phyloP scores from a whole-genome alignment of 1,140 invertebrate genomes.

The Scylla paramamosain region DNA sequence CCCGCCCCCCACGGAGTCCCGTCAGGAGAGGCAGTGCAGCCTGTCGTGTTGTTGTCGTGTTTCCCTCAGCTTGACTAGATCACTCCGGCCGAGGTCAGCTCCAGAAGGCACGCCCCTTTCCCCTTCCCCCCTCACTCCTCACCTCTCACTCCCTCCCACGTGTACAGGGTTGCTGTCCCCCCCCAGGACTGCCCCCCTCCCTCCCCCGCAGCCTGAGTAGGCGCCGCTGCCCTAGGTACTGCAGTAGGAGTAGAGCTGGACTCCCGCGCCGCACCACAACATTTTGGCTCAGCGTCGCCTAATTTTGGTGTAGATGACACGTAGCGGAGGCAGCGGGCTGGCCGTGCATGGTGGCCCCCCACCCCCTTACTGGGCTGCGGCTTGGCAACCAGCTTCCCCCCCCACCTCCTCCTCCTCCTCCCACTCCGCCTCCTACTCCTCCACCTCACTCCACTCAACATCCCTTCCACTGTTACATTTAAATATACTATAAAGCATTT shows the following conservation, averaged over 20 bases:
- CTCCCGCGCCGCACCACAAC: too few species aligned
- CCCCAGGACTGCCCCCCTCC: too few species aligned
- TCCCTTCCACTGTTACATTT: constrained; percentile 42
- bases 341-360: background rate
- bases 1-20: too few species aligned
- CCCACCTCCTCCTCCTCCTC: background rate
- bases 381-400: constrained; percentile 7
- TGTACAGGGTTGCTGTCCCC: too few species aligned
- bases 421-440: too few species aligned
- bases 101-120: background rate
- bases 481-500: constrained; percentile 56
- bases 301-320: constrained; percentile 3
- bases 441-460: background rate
- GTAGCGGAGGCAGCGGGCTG: background rate
- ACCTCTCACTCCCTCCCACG: too few species aligned
- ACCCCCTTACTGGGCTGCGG: background rate
- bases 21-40: too few species aligned
- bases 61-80: background rate
- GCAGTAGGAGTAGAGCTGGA: too few species aligned
- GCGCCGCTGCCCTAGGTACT: too few species aligned
- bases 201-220: too few species aligned
- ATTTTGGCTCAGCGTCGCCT: background rate
- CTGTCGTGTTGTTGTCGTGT: too few species aligned
- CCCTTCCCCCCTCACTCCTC: background rate
- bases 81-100: background rate